Conservation (phyloP, 2,113 vertebrate species). For the Marmota monax region DNA sequence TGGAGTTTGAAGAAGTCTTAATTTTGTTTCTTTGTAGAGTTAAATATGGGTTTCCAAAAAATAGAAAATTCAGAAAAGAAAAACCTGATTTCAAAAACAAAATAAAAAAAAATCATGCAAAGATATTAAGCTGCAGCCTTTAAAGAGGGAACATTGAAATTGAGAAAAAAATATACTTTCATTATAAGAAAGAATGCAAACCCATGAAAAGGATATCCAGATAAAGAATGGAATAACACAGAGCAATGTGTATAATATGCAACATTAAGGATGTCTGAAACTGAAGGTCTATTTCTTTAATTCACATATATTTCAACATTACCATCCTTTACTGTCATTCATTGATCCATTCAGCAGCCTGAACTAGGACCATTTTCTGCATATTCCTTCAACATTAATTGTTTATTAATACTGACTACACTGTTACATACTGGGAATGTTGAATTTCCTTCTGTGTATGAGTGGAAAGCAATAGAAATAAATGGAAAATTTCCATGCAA, state of each 20-base stretch:
- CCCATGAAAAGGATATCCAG: background rate
- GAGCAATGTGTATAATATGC: background rate
- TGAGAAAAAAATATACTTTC: background rate
- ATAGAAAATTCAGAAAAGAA: background rate
- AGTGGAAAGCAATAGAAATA: background rate
- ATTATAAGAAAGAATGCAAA: background rate
- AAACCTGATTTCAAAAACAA: background rate
- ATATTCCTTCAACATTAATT: background rate
- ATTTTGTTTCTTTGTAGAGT: slow-evolving; percentile 5
- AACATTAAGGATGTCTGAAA: background rate
- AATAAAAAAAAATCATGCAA: background rate
- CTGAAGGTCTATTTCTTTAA: background rate
- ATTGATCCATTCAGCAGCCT: background rate
- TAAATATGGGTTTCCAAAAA: slow-evolving; percentile 27
- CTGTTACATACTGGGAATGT: background rate
- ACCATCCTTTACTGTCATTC: background rate
- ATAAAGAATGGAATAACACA: background rate
- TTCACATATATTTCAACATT: background rate
- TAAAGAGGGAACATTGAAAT: background rate
- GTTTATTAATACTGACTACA: background rate
- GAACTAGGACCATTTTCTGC: background rate
- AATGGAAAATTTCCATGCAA: background rate
- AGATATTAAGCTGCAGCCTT: background rate
- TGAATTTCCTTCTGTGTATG: background rate
- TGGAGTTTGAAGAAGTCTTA: slow-evolving; percentile 6